Evolutionary conservation across 2,113 vertebrate species (phyloP).

Genomic region (Platycercus adscitus): DNA sequence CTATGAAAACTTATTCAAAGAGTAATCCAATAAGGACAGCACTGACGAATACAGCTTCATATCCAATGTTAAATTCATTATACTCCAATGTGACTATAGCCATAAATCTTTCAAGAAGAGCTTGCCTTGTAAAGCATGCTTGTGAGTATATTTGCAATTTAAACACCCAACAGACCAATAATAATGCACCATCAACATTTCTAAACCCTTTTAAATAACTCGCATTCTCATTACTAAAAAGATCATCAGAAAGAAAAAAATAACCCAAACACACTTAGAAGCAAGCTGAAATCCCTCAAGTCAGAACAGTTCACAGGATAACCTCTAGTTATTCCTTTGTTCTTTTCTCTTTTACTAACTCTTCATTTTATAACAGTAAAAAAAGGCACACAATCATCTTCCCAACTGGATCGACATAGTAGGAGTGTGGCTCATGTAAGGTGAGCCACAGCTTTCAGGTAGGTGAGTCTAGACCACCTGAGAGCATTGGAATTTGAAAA

Average conservation of each 20-base stretch:
- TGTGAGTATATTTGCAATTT: slow-evolving; percentile 45
- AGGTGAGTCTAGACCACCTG: background rate
- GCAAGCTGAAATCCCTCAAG: background rate
- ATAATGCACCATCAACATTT: slow-evolving; percentile 43
- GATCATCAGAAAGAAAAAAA: background rate
- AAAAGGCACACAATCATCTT: background rate
- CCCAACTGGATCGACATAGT: rapidly evolving
- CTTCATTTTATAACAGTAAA: background rate
- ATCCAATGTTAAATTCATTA: slow-evolving; percentile 3
- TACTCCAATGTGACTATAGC: background rate
- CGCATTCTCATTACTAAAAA: slow-evolving; percentile 26
- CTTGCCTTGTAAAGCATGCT: background rate
- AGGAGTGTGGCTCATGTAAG: background rate
- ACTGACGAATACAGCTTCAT: background rate
- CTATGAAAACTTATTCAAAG: background rate
- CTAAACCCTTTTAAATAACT: slow-evolving; percentile 8
- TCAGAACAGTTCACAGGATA: background rate
- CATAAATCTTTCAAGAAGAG: slow-evolving; percentile 54
- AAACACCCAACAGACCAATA: slow-evolving; percentile 41
- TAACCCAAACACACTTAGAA: background rate
- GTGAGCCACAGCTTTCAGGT: background rate
- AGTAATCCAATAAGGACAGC: background rate
- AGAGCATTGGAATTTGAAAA: background rate
- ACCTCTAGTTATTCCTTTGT: background rate
- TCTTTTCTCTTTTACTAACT: background rate